Evolutionary conservation across 2,888 invertebrate species (phyloP).

Genomic region (Plebejus anna): DNA sequence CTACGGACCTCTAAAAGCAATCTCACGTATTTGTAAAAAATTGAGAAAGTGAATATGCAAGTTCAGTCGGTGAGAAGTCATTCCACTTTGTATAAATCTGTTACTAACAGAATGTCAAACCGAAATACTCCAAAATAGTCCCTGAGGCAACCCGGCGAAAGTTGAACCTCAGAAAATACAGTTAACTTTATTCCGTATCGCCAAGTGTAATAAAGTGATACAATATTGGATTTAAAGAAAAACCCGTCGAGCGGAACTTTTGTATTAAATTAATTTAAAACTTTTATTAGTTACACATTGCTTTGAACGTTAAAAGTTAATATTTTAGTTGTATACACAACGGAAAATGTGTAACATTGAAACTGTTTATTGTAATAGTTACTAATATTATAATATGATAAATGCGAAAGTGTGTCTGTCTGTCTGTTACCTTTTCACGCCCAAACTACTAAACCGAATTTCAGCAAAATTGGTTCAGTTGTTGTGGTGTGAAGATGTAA

Average conservation of each 20-base stretch:
- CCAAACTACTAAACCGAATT: too few relatives aligned
- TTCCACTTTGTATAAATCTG: background rate
- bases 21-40: background rate
- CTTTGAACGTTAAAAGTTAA: background rate
- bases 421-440: too few relatives aligned
- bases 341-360: background rate
- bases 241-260: constrained; percentile 1
- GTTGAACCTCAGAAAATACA: background rate
- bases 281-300: background rate
- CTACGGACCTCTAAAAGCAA: background rate
- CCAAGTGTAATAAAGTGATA: background rate
- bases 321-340: background rate
- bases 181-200: background rate
- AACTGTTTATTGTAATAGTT: too few relatives aligned
- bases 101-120: background rate
- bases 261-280: background rate
- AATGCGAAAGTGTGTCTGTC: too few relatives aligned
- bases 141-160: background rate
- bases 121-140: background rate
- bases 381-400: too few relatives aligned
- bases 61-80: background rate
- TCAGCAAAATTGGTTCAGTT: too few relatives aligned
- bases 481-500: too few relatives aligned
- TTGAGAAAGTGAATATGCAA: background rate
- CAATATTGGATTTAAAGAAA: background rate